Evolutionary conservation across 1,140 invertebrate genomes (phyloP).

Genomic region (Drosophila arizonae): DNA sequence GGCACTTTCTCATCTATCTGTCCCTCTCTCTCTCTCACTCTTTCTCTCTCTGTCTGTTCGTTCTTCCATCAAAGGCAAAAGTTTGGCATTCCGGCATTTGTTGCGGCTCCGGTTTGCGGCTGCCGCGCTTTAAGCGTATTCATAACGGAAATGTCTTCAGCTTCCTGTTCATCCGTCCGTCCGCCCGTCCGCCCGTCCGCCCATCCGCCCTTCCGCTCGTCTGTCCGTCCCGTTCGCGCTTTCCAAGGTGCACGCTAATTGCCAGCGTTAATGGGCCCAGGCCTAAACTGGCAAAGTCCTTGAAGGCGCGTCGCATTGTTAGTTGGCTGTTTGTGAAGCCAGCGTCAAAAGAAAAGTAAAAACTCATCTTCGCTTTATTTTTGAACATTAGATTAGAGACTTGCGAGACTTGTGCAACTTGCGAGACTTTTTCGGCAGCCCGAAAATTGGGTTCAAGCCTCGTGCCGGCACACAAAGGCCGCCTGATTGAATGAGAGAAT

Average conservation of each 20-base stretch:
- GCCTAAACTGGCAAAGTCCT: conserved; percentile 12
- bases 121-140: conserved; percentile 51
- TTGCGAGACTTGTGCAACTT: conserved; percentile 3
- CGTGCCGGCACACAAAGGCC: conserved; percentile 26
- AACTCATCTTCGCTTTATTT: conserved; percentile 18
- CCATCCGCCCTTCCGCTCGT: not conserved
- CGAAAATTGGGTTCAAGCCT: conserved; percentile 27
- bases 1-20: conserved; percentile 10
- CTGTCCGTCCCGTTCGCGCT: not conserved
- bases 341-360: conserved; percentile 5
- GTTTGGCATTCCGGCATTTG: conserved; percentile 49
- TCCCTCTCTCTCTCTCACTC: conserved; percentile 22
- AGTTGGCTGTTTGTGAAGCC: conserved; percentile 5
- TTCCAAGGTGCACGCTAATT: conserved; percentile 71
- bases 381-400: conserved; percentile 67
- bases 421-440: conserved; percentile 12
- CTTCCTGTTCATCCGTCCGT: conserved; percentile 25
- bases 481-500: conserved; percentile 24
- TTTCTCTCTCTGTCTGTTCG: conserved; percentile 4
- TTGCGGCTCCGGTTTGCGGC: conserved; percentile 34
- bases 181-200: not conserved
- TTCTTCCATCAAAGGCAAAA: conserved; percentile 70
- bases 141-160: conserved; percentile 70
- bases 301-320: conserved; percentile 33
- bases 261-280: conserved; percentile 69